Evolutionary conservation across 2,113 vertebrate genomes (phyloP).

Genomic region (Thunnus maccoyii): DNA sequence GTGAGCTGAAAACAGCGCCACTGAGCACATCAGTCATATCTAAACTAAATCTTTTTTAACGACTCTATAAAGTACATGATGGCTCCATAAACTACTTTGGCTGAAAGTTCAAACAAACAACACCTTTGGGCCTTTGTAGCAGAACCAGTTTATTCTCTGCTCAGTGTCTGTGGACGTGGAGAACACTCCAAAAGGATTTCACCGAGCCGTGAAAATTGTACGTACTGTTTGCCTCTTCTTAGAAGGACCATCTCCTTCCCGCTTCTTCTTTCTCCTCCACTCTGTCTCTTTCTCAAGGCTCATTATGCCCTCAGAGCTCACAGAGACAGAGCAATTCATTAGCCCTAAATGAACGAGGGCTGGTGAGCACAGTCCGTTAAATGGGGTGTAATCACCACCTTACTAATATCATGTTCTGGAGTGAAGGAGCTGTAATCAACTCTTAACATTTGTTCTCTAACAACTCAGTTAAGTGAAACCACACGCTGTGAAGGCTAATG

Average conservation of each 20-base stretch:
- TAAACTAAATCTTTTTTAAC: background rate
- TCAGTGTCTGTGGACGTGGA: background rate
- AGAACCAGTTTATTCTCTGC: conserved; percentile 11
- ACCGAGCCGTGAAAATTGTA: conserved; percentile 20
- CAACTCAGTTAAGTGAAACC: conserved; percentile 52
- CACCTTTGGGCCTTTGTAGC: background rate
- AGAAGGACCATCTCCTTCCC: conserved; percentile 5
- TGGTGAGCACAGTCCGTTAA: conserved; percentile 54
- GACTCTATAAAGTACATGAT: background rate
- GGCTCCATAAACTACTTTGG: conserved; percentile 7
- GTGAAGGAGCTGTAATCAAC: conserved; percentile 58
- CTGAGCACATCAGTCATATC: background rate
- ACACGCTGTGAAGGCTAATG: conserved; percentile 39
- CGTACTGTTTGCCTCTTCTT: conserved; percentile 16
- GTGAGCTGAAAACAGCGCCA: background rate
- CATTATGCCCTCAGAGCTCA: conserved; percentile 55
- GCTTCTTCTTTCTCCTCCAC: background rate
- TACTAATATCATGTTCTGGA: conserved; percentile 59
- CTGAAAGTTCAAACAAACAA: conserved; percentile 2
- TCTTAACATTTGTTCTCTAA: conserved; percentile 43
- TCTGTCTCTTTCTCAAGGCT: conserved; percentile 45
- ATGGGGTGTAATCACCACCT: conserved; percentile 60
- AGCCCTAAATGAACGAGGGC: conserved; percentile 57
- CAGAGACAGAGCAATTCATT: conserved; percentile 64
- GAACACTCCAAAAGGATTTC: conserved; percentile 23